Evolutionary conservation across 2,113 vertebrate genomes (phyloP), one percentile per base, ranked within the genome.

Genomic region (Daphoenositta chrysoptera): DNA sequence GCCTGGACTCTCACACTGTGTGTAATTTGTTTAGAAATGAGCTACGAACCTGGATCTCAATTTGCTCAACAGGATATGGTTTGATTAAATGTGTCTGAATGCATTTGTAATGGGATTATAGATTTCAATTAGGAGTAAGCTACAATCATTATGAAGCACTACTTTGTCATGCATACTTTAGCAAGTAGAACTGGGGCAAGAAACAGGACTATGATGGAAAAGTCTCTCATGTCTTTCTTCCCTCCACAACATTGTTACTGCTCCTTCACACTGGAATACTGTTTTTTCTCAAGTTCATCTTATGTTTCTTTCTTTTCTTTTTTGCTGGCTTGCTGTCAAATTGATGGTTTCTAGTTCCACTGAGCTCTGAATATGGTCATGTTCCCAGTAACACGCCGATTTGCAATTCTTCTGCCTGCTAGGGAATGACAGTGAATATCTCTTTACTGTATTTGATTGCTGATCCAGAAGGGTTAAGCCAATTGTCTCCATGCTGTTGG

Each of bases 11-110:
- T 93, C 87, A 87, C 21, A 91, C 54, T 77, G 75, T 71, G 76
- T 27, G 37, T 56, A 96, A 89, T 94, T 83, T 82, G 56, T 85
- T 96, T 90, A 94, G 60, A 80, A 69, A 92, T 78, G 56, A 97
- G 68, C 92, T 96, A 75, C 26, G 26, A 97, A 97, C 58, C 87
- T 92, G 45, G 53, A 92, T 97, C 66, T 93, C 88, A 94, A 83
- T 95, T 94, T 94, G 77, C 85, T 56, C 95, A 96, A 84, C 45
- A 90, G 73, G 84, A 80, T 85, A 87, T 50, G 33, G 92, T 94
- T 96, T 94, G 72, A 97, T 94, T 95, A 94, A 96, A 83, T 79
- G 50, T 91, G 82, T 95, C 83, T 53, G 35, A 90, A 95, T 93
- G 73, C 40, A 96, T 87, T 82, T 70, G 75, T 73, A 98, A 94